Evolutionary conservation across 2,888 invertebrate species (phyloP).

Genomic region (Amorpha juglandis): DNA sequence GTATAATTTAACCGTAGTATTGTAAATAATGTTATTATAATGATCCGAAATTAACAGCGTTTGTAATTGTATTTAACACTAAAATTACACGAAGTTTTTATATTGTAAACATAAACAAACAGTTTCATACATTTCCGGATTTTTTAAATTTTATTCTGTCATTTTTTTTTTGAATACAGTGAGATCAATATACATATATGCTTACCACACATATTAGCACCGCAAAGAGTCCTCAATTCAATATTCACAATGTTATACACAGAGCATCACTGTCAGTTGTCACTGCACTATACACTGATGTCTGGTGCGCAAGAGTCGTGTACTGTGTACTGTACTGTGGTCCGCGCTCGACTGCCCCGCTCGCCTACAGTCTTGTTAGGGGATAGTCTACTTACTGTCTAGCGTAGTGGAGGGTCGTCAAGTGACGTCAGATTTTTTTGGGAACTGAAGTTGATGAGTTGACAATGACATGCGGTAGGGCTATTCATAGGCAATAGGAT

Average conservation of each 20-base stretch:
- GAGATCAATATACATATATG: not conserved
- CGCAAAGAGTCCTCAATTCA: slow-evolving; percentile 58
- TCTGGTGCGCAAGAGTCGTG: slow-evolving; percentile 47
- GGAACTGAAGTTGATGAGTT: too few species aligned
- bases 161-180: too few species aligned
- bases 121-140: too few species aligned
- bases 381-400: slow-evolving; percentile 31
- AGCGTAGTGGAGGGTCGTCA: slow-evolving; percentile 41
- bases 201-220: slow-evolving; percentile 75
- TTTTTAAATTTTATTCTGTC: not conserved
- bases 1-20: too few species aligned
- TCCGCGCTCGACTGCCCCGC: slow-evolving; percentile 49
- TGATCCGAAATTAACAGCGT: too few species aligned
- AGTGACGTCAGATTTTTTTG: slow-evolving; percentile 34
- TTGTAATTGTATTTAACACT: too few species aligned
- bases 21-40: too few species aligned
- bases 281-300: slow-evolving; percentile 59
- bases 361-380: not conserved
- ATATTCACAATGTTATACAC: slow-evolving; percentile 62
- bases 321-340: slow-evolving; percentile 48
- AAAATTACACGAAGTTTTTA: too few species aligned
- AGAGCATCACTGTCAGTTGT: slow-evolving; percentile 76
- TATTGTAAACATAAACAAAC: too few species aligned
- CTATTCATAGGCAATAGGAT: too few species aligned
- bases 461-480: too few species aligned